phyloP scores from a whole-genome alignment of 2,113 vertebrate species.

The Helogale parvula region DNA sequence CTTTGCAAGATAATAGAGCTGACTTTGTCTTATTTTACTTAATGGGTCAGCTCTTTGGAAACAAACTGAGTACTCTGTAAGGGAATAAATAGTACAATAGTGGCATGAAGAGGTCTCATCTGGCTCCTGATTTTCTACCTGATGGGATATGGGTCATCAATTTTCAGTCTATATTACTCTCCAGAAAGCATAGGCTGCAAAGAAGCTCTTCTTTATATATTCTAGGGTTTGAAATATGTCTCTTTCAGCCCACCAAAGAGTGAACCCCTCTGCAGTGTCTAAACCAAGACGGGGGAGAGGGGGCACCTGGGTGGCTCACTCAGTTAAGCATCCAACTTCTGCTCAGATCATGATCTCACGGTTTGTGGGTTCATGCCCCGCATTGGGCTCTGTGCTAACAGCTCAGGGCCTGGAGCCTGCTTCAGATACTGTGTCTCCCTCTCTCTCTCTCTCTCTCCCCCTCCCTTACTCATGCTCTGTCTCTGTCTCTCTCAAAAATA shows the following conservation, averaged over 20 bases:
- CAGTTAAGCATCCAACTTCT: too few relatives aligned
- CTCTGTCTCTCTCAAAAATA: too few relatives aligned
- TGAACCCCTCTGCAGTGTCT: not conserved
- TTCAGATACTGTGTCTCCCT: too few relatives aligned
- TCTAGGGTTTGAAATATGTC: not conserved
- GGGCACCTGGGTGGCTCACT: too few relatives aligned
- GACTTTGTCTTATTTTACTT: conserved; percentile 44
- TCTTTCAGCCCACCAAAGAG: not conserved
- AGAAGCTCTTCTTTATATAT: not conserved
- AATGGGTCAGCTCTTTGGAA: conserved; percentile 32
- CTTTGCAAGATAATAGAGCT: conserved; percentile 24
- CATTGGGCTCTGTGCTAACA: too few relatives aligned
- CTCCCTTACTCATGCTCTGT: too few relatives aligned
- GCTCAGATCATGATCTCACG: too few relatives aligned
- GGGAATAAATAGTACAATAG: not conserved
- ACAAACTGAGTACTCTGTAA: not conserved
- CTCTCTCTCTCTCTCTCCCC: too few relatives aligned
- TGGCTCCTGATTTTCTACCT: not conserved
- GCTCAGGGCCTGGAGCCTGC: too few relatives aligned
- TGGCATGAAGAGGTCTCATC: not conserved
- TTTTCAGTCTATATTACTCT: conserved; percentile 3
- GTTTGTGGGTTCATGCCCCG: too few relatives aligned
- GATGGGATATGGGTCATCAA: not conserved
- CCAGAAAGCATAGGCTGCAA: not conserved
- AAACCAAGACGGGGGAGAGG: not conserved